Evolutionary conservation across 2,797 vertebrate genomes (phyloP).

Genomic region (Ceryle rudis): DNA sequence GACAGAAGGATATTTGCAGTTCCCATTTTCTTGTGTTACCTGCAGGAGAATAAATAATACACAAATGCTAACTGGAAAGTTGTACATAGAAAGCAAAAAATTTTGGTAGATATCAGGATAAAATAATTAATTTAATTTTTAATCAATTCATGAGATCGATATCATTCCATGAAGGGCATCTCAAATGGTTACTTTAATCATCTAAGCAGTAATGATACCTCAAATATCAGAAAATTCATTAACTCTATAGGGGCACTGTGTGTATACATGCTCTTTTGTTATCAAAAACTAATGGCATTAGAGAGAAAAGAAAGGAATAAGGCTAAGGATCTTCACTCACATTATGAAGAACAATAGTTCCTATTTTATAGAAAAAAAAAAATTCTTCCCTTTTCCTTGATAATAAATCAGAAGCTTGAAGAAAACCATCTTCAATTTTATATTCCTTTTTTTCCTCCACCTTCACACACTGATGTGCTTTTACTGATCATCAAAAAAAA

Average conservation of each 20-base stretch:
- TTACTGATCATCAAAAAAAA: background rate
- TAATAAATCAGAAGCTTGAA: background rate
- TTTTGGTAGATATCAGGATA: background rate
- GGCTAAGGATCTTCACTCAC: background rate
- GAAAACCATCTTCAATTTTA: background rate
- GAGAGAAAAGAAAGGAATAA: background rate
- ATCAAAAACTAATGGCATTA: background rate
- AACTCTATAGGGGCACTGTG: background rate
- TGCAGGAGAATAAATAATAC: background rate
- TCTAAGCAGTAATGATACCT: background rate
- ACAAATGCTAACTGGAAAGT: background rate
- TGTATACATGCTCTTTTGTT: background rate
- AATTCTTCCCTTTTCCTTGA: background rate
- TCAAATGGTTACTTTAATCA: background rate
- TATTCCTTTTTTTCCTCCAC: background rate
- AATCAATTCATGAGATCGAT: background rate
- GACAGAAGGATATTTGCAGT: background rate
- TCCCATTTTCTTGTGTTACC: rapidly evolving
- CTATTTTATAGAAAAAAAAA: background rate
- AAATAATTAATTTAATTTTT: background rate
- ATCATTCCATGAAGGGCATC: background rate
- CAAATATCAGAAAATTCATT: background rate
- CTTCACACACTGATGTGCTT: background rate
- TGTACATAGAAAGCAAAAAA: background rate
- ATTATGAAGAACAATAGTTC: background rate